Evolutionary conservation across 2,113 vertebrate species (phyloP), one percentile per base, ranked within the genome.

Genomic region (Passer domesticus): DNA sequence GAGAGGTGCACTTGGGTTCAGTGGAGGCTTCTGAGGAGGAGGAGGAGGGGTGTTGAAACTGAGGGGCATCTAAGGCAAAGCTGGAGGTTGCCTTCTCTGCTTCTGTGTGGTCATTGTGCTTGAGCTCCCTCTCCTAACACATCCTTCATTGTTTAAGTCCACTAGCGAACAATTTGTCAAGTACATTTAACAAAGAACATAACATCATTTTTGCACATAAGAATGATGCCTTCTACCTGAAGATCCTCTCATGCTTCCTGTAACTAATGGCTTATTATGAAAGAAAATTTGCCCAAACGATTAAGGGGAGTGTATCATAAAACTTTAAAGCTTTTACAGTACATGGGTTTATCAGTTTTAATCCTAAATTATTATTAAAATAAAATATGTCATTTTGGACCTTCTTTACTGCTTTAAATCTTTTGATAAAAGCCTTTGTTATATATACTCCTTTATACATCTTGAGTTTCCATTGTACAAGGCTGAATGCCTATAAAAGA

Each of bases 291-390:
- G 53, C 44, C 46, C 70, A 73, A 73, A 73, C 44, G 3, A 5
- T 44, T 35, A 84, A 58, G 53, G 28, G n/a, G 23, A 70, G 39
- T 24, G 69, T 66, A 75, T 64, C 75, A 76, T 77, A 79, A 58
- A 84, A 37, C 37, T 82, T 44, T 25, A 82, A 75, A 82, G 77
- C 44, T 92, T 79, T 91, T 84, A 69, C 76, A 87, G 53, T 62
- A 53, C 30, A 19, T 12, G 11, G 41, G 63, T 47, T 94, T 83
- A 90, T 58, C 75, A 39, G 37, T 87, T 95, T 94, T 94, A 94
- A 94, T 94, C 63, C 67, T 94, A 67, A 83, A 90, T 91, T 85
- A 88, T 73, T 95, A 50, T 83, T 90, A 92, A 94, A 92, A 86
- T 80, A 85, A 33, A 60, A 10, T 23, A 31, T 73, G 73, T 79